Conservation (phyloP, 2,113 vertebrate species). For the Pycnonotus jocosus region DNA sequence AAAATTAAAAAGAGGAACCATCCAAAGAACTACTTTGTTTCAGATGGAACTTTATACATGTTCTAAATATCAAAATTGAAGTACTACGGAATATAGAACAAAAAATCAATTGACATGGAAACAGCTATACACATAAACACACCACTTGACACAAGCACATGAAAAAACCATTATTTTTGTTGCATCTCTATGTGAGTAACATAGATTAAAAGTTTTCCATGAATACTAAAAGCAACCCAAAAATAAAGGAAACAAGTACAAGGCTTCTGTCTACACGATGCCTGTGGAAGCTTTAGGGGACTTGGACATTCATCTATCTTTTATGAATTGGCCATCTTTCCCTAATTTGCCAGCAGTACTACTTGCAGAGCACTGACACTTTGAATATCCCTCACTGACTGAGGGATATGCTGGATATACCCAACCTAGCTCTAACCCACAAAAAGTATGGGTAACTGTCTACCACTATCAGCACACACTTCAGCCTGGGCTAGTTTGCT, state of each 20-base stretch:
- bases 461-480: background rate
- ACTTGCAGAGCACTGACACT: background rate
- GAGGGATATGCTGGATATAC: background rate
- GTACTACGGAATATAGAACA: conserved; percentile 4
- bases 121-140: background rate
- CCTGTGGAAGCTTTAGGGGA: background rate
- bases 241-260: background rate
- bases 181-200: background rate
- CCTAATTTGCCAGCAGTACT: background rate
- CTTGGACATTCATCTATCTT: background rate
- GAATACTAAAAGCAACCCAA: background rate
- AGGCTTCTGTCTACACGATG: background rate
- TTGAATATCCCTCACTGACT: background rate
- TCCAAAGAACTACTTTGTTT: conserved; percentile 68
- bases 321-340: background rate
- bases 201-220: background rate
- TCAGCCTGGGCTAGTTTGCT: background rate
- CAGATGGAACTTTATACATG: conserved; percentile 57
- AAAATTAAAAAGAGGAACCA: conserved; percentile 64
- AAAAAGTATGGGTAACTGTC: background rate
- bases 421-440: background rate
- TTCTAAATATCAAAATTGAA: conserved; percentile 42
- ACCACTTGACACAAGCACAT: background rate
- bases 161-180: background rate
- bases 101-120: conserved; percentile 37